Base-by-base conservation (phyloP, 1,140 invertebrate genomes). In the Cotesia typhae region DNA sequence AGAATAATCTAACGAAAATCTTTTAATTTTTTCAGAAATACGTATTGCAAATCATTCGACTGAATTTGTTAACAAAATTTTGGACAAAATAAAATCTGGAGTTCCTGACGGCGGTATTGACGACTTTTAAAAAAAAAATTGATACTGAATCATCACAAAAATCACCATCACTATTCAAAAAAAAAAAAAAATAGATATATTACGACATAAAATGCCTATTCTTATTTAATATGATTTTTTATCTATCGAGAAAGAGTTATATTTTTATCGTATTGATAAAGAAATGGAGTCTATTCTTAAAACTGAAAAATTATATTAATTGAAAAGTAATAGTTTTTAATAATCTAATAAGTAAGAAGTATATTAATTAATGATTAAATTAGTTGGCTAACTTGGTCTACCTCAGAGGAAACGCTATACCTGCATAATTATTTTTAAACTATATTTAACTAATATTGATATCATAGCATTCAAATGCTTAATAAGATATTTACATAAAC, bases 31-130 rank as follows among this genome's bases (percentile, higher is more conserved):
- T 90, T 70, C 89, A 94, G 94, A 91, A 85, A 83, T 91, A 55
- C 90, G 90, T 85, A 93, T 96, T 81, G 95, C 94, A 70, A 94
- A 92, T 63, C 89, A 93, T 75, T 93, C 94, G 14, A 94, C 94
- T 10, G 95, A 96, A 71, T 96, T 93, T 88, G 95, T 96, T 1
- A 96, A 96, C 84, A 91, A 89, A 82, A 90, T 95, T n/a, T 86
- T 96, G 78, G 93, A 94, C 17, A 94, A 93, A 84, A 88, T 94
- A 67, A 92, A 90, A 81, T 85, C 85, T 67, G 92, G 92, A 17
- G 86, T 90, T 75, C 87, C 89, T 20, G 89, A 90, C 74, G 91
- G 91, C 75, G 92, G 92, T 53, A 87, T 93, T 64, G 90, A 92
- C 75, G 92, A 92, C 36, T 83, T 89, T 82, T 89, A 88, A 81